Base-by-base conservation (phyloP, 2,888 invertebrate species). In the Prosapia bicincta region DNA sequence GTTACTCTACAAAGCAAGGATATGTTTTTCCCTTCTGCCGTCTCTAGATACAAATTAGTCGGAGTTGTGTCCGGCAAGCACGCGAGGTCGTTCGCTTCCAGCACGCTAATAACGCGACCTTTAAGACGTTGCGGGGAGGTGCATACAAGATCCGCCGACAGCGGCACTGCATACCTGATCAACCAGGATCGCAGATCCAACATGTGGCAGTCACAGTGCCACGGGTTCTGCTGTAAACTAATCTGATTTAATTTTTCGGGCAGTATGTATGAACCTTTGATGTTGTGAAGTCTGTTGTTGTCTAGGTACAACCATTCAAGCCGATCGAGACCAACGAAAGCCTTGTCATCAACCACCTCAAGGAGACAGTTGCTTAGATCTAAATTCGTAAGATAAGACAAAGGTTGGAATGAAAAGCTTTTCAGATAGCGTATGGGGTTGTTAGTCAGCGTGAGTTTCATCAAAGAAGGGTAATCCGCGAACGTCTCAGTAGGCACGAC, bases 141-240 rank as follows among this genome's bases (percentile, higher is more conserved):
- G 84, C 95, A 96, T 82, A 90, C 88, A 26, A 95, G 94, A 82
- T 95, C 94, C 73, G 92, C 90, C 30, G 91, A 89, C 83, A 92
- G 91, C 9, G 94, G 93, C 81, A 93, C 91, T 82, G 91, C 92
- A 83, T 92, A 91, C 83, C 90, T 90, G 80, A 89, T 87, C 81
- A 96, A 88, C 95, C 95, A 96, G 79, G 88, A 86, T 83, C 93
- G 90, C 82, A 96, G 86, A 82, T 93, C 91, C 80, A 91, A 86
- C 82, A 96, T 87, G 81, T 91, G 89, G 85, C 96, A 96, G 85
- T 96, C 94, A 85, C 96, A 96, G 81, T 90, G 89, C 96, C 96
- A 96, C 80, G 93, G 92, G 88, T 96, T 96, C 83, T 92, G 92
- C 84, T 95, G 92, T 80, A 96, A 86, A 82, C 93, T 91, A 76